A percentile compares a stretch with the other conserved stretches of the same genome.
phyloP scores from a whole-genome alignment of 2,888 invertebrate species.

The Apamea monoglypha region DNA sequence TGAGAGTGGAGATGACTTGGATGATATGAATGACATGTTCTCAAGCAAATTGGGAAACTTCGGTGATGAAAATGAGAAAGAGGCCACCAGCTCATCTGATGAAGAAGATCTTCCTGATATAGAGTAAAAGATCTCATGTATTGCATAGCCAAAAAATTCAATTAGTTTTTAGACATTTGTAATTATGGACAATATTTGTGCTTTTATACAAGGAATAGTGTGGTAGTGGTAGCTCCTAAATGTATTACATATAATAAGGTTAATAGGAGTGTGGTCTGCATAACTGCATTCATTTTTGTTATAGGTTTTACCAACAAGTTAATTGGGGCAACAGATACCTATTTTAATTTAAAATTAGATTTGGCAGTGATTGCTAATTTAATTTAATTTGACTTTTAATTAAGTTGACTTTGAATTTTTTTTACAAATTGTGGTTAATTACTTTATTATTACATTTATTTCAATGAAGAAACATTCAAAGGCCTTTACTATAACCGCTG shows the following conservation, averaged over 20 bases:
- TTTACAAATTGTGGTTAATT: constrained; percentile 1
- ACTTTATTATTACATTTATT: constrained; percentile 12
- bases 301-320: constrained; percentile 20
- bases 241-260: constrained; percentile 50
- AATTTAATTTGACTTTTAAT: constrained; percentile 7
- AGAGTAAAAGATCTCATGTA: constrained; percentile 83
- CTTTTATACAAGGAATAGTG: constrained; percentile 74
- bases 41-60: constrained; percentile 79
- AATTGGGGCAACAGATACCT: constrained; percentile 12
- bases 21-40: constrained; percentile 83
- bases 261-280: constrained; percentile 39
- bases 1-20: constrained; percentile 95
- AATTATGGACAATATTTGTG: constrained; percentile 74
- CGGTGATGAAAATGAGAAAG: constrained; percentile 85
- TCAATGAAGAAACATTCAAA: constrained; percentile 1
- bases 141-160: constrained; percentile 70
- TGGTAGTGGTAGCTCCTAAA: constrained; percentile 62
- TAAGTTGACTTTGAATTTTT: not conserved
- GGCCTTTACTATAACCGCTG: constrained; percentile 35
- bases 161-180: constrained; percentile 67
- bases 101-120: constrained; percentile 93
- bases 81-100: constrained; percentile 93
- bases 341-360: not conserved
- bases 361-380: constrained; percentile 10
- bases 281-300: constrained; percentile 18